phyloP scores from a whole-genome alignment of 2,797 vertebrate genomes.

The Steatocranus sp. region DNA sequence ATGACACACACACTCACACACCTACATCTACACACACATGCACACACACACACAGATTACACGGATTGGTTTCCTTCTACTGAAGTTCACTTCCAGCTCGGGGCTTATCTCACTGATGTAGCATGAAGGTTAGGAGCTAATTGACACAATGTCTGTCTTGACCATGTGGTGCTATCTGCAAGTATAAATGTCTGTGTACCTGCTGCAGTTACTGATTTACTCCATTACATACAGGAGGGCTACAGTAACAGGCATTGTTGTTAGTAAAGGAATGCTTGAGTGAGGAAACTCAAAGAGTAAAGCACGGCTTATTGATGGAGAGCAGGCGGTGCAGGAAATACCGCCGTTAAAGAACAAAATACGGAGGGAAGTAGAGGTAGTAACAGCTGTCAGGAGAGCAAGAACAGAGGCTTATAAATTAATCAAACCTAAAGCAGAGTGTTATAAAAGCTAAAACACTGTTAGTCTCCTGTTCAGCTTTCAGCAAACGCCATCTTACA shows the following conservation, averaged over 20 bases:
- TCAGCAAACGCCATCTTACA: neutral
- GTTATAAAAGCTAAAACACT: neutral
- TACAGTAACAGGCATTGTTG: neutral
- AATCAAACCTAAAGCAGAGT: neutral
- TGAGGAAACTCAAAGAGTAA: neutral
- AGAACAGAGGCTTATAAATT: conserved; percentile 19
- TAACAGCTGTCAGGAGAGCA: conserved; percentile 6
- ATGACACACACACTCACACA: neutral
- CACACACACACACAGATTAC: neutral
- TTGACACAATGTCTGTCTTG: conserved; percentile 12
- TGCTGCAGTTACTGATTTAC: conserved; percentile 32
- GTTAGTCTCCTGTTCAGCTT: neutral
- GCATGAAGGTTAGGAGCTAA: conserved; percentile 5
- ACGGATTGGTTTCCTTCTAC: neutral
- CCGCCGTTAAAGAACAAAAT: conserved; percentile 26
- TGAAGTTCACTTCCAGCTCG: neutral
- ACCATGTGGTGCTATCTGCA: conserved; percentile 5
- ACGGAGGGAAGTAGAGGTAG: conserved; percentile 8
- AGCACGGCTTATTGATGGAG: neutral
- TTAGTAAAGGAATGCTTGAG: conserved; percentile 13
- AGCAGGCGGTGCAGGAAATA: conserved; percentile 21
- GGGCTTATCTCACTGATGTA: conserved; percentile 10
- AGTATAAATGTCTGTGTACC: neutral
- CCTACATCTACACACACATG: neutral
- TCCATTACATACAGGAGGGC: neutral